A percentile compares a stretch with the other conserved stretches of the same genome.
Conservation (phyloP, 2,888 invertebrate genomes). For the Brachypalpus laphriformis region DNA sequence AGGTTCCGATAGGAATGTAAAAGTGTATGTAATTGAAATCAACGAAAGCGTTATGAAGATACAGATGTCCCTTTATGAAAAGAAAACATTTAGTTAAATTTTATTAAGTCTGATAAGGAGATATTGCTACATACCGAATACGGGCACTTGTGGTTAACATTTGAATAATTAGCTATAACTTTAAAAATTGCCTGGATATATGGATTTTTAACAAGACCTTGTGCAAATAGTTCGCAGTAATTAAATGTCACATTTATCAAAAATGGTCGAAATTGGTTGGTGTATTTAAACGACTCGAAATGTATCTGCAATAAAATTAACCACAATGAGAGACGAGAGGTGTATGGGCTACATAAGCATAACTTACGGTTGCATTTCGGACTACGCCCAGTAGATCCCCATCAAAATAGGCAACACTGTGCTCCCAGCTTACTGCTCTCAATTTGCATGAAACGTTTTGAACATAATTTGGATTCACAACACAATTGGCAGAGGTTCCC, state of each 20-base stretch:
- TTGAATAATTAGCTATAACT: not conserved
- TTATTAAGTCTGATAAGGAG: not conserved
- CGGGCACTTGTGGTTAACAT: not conserved
- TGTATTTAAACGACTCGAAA: not conserved
- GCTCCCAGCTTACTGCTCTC: conserved; percentile 3
- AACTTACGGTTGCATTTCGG: not conserved
- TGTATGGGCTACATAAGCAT: not conserved
- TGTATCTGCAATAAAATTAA: not conserved
- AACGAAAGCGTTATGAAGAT: not conserved
- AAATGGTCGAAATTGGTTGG: conserved; percentile 16
- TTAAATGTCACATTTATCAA: not conserved
- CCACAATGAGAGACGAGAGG: too few species aligned
- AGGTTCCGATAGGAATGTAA: not conserved
- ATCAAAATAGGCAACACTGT: not conserved
- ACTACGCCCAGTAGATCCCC: not conserved
- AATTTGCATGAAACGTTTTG: not conserved
- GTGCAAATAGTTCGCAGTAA: not conserved
- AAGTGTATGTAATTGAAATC: not conserved
- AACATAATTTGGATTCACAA: not conserved
- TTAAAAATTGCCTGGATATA: not conserved
- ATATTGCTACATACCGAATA: not conserved
- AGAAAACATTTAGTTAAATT: not conserved
- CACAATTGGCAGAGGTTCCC: not conserved
- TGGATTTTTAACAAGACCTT: not conserved
- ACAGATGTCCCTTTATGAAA: not conserved